Evolutionary conservation across 2,888 invertebrate genomes (phyloP).

Genomic region (Macroteleia sp.): DNA sequence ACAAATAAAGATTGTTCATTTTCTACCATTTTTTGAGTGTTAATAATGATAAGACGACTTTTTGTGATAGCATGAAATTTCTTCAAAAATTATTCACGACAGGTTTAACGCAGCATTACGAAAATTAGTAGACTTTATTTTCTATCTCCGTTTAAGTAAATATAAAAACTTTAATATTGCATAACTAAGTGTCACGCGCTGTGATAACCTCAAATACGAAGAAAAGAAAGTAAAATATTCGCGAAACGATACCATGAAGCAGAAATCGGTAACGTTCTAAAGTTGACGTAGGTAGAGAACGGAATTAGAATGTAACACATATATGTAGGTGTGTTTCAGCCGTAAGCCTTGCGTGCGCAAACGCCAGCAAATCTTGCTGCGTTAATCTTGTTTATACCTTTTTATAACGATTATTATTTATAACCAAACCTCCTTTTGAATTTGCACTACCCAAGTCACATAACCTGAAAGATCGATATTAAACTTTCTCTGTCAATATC

Average conservation of each 20-base stretch:
- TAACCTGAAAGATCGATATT: background rate
- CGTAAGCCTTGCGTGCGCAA: constrained; percentile 47
- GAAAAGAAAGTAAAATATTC: constrained; percentile 38
- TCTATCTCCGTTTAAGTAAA: too few relatives aligned
- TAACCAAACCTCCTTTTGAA: constrained; percentile 29
- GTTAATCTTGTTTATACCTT: constrained; percentile 50
- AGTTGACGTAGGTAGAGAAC: constrained; percentile 50
- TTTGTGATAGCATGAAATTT: too few relatives aligned
- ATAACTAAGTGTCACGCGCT: constrained; percentile 30
- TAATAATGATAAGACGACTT: too few relatives aligned
- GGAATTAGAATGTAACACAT: constrained; percentile 57
- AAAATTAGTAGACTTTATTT: too few relatives aligned
- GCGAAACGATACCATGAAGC: constrained; percentile 39
- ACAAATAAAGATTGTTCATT: too few relatives aligned
- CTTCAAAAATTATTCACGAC: too few relatives aligned
- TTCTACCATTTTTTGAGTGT: too few relatives aligned
- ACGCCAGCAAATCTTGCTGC: constrained; percentile 40
- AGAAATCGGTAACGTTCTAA: constrained; percentile 54
- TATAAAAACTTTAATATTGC: too few relatives aligned
- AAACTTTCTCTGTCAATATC: constrained; percentile 41
- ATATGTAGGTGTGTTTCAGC: constrained; percentile 45
- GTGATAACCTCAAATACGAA: constrained; percentile 26
- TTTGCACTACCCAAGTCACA: constrained; percentile 2
- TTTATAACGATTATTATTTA: constrained; percentile 47
- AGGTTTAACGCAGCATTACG: too few relatives aligned